phyloP scores from a whole-genome alignment of 2,113 vertebrate species.

The Labeo catla region DNA sequence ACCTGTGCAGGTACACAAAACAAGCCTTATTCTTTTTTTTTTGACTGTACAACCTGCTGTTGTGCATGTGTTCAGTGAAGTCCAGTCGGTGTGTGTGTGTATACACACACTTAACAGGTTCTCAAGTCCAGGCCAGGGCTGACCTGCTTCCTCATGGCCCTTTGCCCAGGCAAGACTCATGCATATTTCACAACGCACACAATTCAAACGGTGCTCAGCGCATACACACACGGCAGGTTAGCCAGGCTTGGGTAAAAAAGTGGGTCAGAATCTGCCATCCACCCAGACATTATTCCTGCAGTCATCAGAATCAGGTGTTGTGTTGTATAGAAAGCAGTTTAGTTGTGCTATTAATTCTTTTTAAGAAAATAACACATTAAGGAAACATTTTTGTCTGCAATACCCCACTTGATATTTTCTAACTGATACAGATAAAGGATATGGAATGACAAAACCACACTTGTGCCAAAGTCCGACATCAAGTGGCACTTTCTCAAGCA shows the following conservation, averaged over 20 bases:
- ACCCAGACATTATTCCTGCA: neutral
- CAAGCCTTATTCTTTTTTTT: neutral
- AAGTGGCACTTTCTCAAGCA: neutral
- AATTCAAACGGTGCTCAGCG: constrained; percentile 20
- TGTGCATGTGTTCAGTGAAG: constrained; percentile 1
- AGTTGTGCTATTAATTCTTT: neutral
- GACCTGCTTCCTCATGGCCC: constrained; percentile 41
- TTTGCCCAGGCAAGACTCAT: constrained; percentile 43
- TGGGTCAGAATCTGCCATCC: constrained; percentile 37
- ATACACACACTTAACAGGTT: constrained; percentile 1
- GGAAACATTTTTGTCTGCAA: neutral
- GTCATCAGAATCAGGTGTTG: neutral
- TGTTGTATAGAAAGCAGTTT: neutral
- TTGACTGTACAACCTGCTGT: constrained; percentile 2
- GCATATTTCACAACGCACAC: constrained; percentile 32
- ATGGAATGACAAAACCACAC: neutral
- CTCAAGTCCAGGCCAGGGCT: constrained; percentile 33
- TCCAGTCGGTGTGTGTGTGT: neutral
- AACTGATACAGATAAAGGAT: neutral
- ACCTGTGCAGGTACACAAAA: neutral
- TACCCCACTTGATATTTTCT: neutral
- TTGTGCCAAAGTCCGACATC: neutral
- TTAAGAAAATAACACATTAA: neutral
- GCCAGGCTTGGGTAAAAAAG: neutral
- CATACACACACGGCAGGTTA: constrained; percentile 17